A percentile compares a stretch with the other conserved stretches of the same genome.
These are phyloP conservation scores for Megaleporinus macrocephalus DNA, from an alignment of 2,113 vertebrate genomes.

Conservation along the genomic window DNA sequence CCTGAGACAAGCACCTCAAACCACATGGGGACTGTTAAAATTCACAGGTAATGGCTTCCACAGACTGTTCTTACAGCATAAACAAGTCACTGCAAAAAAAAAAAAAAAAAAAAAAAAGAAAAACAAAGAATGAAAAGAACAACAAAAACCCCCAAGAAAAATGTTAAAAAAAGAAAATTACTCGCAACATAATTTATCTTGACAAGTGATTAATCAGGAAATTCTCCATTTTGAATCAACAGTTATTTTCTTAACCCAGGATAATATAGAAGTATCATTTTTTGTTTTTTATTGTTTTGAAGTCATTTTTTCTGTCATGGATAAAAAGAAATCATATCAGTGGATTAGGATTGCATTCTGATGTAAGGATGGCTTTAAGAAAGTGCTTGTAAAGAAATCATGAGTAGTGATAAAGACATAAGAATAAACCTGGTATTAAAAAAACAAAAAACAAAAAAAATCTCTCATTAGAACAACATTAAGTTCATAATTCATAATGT, in stretches of 20 bases:
- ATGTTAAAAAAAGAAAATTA: constrained; percentile 32
- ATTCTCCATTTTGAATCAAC: constrained; percentile 51
- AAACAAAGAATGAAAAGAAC: constrained; percentile 2
- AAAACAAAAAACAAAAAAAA: constrained; percentile 26
- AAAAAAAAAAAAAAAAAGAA: background rate
- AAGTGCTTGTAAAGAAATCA: constrained; percentile 70
- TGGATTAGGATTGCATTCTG: constrained; percentile 60
- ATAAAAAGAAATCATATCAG: constrained; percentile 70
- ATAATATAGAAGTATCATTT: constrained; percentile 50
- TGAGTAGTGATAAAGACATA: constrained; percentile 24
- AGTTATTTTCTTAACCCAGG: constrained; percentile 53
- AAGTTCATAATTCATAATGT: constrained; percentile 51
- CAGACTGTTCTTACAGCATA: constrained; percentile 81
- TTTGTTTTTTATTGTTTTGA: constrained; percentile 39
- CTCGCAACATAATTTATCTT: constrained; percentile 52
- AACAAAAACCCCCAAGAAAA: background rate
- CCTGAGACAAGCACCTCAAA: constrained; percentile 72
- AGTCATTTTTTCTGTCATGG: constrained; percentile 77
- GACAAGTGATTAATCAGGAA: constrained; percentile 59
- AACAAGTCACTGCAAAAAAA: constrained; percentile 63
- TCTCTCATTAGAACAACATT: constrained; percentile 46
- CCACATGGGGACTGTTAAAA: constrained; percentile 80
- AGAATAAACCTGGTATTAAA: constrained; percentile 23
- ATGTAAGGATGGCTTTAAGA: constrained; percentile 52
- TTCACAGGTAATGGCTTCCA: constrained; percentile 82